These are phyloP conservation scores for Cosmia trapezina DNA, from an alignment of 2,888 invertebrate genomes.

Conservation along the genomic window DNA sequence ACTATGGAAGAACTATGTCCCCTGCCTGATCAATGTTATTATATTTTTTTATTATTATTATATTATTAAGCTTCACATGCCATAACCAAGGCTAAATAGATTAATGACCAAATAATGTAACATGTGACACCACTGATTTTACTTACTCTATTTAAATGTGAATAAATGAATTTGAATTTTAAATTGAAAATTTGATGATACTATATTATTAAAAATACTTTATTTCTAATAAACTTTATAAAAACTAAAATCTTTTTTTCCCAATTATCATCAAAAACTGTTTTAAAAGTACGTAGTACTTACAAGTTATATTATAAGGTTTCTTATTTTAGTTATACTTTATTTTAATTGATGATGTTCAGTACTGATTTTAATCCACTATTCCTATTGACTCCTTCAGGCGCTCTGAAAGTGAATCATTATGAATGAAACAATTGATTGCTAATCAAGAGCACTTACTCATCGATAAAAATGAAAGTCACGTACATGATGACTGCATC, in stretches of 20 bases:
- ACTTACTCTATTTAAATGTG: too few relatives aligned
- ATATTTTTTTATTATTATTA: too few relatives aligned
- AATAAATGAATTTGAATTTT: too few relatives aligned
- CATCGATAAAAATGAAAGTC: conserved; percentile 51
- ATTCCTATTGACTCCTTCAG: background rate
- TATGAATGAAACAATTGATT: conserved; percentile 37
- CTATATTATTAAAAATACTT: too few relatives aligned
- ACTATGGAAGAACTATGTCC: too few relatives aligned
- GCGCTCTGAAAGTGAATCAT: background rate
- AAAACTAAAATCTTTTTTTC: background rate
- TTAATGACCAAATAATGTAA: too few relatives aligned
- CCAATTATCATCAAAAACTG: background rate
- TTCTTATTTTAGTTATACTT: background rate
- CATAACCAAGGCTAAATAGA: too few relatives aligned
- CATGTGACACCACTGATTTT: too few relatives aligned
- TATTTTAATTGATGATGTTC: background rate
- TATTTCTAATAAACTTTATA: background rate
- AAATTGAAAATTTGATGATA: too few relatives aligned
- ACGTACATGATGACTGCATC: conserved; percentile 55
- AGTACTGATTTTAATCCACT: background rate
- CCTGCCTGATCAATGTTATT: too few relatives aligned
- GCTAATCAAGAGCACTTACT: conserved; percentile 25
- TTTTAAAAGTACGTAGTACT: background rate
- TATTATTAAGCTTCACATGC: too few relatives aligned
- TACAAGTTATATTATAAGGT: background rate